Evolutionary conservation across 2,797 vertebrate genomes (phyloP).

Genomic region (Falco concolor): DNA sequence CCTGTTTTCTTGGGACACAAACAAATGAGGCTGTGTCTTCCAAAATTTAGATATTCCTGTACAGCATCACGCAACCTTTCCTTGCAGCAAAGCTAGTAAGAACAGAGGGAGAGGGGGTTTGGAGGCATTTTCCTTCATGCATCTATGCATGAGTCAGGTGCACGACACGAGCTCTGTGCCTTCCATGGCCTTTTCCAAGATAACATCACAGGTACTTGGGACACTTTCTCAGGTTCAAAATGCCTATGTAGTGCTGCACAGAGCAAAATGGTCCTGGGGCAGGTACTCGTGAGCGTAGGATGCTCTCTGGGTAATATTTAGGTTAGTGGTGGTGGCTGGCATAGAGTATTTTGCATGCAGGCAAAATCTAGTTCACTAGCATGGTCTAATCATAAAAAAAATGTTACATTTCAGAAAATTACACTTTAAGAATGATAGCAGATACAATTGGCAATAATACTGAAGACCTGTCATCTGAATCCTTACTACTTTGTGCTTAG

Average conservation of each 20-base stretch:
- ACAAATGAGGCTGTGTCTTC: background rate
- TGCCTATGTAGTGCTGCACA: background rate
- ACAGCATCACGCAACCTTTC: background rate
- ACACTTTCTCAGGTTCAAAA: background rate
- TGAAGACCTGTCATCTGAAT: background rate
- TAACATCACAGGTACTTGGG: background rate
- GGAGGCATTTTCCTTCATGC: background rate
- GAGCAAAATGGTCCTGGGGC: background rate
- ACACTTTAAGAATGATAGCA: background rate
- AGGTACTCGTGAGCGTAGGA: rapidly evolving
- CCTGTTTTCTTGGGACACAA: background rate
- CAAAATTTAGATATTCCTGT: background rate
- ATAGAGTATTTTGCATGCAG: background rate
- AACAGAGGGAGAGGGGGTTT: rapidly evolving
- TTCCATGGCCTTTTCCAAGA: background rate
- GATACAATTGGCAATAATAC: background rate
- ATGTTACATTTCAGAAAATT: too few species aligned
- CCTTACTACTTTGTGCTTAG: background rate
- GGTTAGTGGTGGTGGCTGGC: background rate
- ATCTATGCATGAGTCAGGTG: background rate
- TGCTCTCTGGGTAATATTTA: background rate
- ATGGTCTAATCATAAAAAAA: background rate
- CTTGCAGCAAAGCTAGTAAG: background rate
- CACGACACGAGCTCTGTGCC: rapidly evolving
- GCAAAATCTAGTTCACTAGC: background rate